Conservation (phyloP, 2,888 invertebrate species). For the Amiota minor region DNA sequence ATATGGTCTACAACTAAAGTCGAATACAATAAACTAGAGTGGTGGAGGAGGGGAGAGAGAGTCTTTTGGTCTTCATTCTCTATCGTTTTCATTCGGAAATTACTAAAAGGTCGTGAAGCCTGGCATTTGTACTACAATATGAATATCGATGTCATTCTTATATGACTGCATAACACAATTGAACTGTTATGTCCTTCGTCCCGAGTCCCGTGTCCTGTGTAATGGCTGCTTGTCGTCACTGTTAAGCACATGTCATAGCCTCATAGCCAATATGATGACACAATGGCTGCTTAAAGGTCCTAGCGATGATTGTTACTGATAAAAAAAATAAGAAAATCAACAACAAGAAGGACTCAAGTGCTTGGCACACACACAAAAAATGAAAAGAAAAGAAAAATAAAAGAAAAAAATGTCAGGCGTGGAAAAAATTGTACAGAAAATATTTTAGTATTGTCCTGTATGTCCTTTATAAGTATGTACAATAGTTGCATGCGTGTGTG, state of each 20-base stretch:
- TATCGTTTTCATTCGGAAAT: constrained; percentile 3
- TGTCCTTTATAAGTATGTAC: no score
- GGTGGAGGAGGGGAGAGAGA: no score
- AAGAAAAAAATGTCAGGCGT: constrained; percentile 1
- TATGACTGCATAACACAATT: neutral
- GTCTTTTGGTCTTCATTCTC: neutral
- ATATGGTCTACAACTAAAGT: neutral
- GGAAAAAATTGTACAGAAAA: constrained; percentile 15
- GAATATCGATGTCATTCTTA: neutral
- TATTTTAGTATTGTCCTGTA: constrained; percentile 17
- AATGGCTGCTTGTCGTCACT: neutral
- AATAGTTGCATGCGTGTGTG: no score
- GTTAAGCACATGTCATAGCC: constrained; percentile 30
- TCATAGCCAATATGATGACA: constrained; percentile 29
- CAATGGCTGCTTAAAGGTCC: constrained; percentile 23
- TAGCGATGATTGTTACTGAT: constrained; percentile 23
- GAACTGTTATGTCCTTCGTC: neutral
- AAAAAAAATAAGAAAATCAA: neutral
- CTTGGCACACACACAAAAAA: constrained; percentile 3
- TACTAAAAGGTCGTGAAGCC: constrained; percentile 21
- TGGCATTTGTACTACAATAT: constrained; percentile 7
- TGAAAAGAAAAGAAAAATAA: neutral
- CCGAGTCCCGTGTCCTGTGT: neutral
- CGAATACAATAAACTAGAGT: constrained; percentile 3
- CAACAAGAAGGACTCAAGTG: constrained; percentile 9